A percentile compares a stretch with the other conserved stretches of the same genome.
Evolutionary conservation across 2,113 vertebrate species (phyloP).

Genomic region (Laterallus jamaicensis): DNA sequence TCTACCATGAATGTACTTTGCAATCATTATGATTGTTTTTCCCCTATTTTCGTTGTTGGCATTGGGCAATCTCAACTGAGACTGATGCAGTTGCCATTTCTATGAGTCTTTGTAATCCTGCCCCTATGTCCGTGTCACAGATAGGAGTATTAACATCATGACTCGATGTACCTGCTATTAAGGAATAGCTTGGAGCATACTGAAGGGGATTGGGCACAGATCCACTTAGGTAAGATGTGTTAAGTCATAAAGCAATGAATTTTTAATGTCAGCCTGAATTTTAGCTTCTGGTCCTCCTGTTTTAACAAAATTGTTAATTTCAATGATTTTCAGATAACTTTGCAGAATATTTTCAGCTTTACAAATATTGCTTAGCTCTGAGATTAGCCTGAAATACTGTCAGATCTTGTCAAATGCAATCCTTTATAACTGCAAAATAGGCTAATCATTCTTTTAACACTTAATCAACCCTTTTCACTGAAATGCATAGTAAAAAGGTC

Average conservation of each 20-base stretch:
- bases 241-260: background rate
- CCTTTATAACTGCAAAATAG: background rate
- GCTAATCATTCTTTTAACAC: background rate
- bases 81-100: background rate
- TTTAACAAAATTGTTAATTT: background rate
- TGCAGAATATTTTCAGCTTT: background rate
- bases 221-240: background rate
- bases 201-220: background rate
- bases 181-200: background rate
- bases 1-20: background rate
- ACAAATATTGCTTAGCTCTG: background rate
- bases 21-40: background rate
- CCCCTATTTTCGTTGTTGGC: background rate
- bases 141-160: background rate
- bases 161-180: background rate
- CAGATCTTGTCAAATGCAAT: background rate
- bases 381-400: background rate
- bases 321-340: background rate
- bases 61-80: background rate
- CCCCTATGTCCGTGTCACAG: fast-evolving
- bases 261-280: background rate
- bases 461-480: background rate
- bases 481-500: background rate
- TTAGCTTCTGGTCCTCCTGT: background rate
- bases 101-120: background rate